Base-by-base conservation (phyloP, 2,888 invertebrate species). In the Caenorhabditis sp. region DNA sequence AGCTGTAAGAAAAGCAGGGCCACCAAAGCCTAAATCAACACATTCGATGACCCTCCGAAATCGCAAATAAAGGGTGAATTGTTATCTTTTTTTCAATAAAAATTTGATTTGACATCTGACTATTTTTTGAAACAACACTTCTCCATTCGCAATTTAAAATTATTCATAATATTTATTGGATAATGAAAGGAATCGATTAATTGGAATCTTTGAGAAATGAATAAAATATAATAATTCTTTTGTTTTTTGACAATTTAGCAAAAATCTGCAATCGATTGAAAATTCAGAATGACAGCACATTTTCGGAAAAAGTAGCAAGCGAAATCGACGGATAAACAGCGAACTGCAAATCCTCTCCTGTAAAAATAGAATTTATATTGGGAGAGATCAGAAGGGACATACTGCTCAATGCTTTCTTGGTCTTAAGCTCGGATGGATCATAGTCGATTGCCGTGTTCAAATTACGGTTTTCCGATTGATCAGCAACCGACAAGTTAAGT, bases 401-500 rank as follows among this genome's bases (percentile, higher is more conserved):
- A 72, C 68, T 74, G 5, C 66, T 57, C 10, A 74, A 25, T 1
- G 69, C 63, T 21, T 70, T 69, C 20, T 67, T 69, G 2, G 69
- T 66, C 17, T 62, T 56, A 17, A 43, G 56, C 52, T 74, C 74
- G 0, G n/a, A 27, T 20, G 49, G 57, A 36, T 63, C 66, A 20
- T 63, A 69, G 31, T 74, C 74, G 54, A 74, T 67, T 2, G 69
- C 74, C 7, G 74, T 74, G 14, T 69, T 60, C 63, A 74, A 31
- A 4, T 74, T 67, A 10, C 31, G 31, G 7, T 68, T 69, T 54
- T 31, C 54, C 38, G 20, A 20, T 5, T 20, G 10, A n/a, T 36
- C 57, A 21, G 52, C 52, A 23, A 23, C 52, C 3, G 52, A 52
- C 52, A 52, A 21, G 5, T 14, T 5, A 43, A 43, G 7, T 43